Evolutionary conservation across 2,888 invertebrate species (phyloP).

Genomic region (Thumatha senex): DNA sequence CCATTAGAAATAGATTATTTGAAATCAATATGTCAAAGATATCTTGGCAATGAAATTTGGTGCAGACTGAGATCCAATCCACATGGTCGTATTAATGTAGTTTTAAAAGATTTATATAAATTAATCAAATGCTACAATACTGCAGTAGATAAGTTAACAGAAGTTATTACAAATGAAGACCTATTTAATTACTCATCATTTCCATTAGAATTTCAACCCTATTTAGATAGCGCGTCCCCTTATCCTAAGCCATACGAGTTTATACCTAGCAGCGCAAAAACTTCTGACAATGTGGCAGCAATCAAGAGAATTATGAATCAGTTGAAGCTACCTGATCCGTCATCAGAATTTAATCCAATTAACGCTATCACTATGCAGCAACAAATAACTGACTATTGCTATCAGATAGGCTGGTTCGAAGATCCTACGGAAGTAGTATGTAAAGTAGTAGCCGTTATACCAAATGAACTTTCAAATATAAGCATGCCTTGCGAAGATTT

Average conservation of each 20-base stretch:
- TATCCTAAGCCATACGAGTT: constrained; percentile 87
- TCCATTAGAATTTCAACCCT: constrained; percentile 85
- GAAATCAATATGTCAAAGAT: constrained; percentile 79
- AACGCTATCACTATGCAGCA: constrained; percentile 69
- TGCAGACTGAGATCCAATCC: constrained; percentile 71
- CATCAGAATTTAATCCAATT: constrained; percentile 67
- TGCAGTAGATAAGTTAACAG: constrained; percentile 84
- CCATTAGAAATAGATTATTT: constrained; percentile 83
- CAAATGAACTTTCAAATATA: constrained; percentile 63
- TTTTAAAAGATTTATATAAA: constrained; percentile 82
- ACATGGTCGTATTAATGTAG: constrained; percentile 62
- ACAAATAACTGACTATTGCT: constrained; percentile 75
- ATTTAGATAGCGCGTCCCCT: constrained; percentile 71
- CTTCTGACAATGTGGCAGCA: constrained; percentile 69
- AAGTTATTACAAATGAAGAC: constrained; percentile 84
- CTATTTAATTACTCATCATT: constrained; percentile 85
- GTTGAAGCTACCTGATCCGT: constrained; percentile 81
- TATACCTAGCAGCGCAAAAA: constrained; percentile 85
- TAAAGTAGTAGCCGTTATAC: constrained; percentile 72
- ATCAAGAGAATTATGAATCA: constrained; percentile 80
- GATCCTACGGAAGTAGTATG: constrained; percentile 74
- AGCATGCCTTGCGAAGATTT: constrained; percentile 66
- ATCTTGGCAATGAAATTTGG: constrained; percentile 86
- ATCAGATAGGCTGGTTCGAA: constrained; percentile 75
- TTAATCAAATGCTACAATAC: constrained; percentile 87